These are phyloP conservation scores for Zophobas atratus DNA, from an alignment of 1,140 invertebrate species.

Conservation along the genomic window DNA sequence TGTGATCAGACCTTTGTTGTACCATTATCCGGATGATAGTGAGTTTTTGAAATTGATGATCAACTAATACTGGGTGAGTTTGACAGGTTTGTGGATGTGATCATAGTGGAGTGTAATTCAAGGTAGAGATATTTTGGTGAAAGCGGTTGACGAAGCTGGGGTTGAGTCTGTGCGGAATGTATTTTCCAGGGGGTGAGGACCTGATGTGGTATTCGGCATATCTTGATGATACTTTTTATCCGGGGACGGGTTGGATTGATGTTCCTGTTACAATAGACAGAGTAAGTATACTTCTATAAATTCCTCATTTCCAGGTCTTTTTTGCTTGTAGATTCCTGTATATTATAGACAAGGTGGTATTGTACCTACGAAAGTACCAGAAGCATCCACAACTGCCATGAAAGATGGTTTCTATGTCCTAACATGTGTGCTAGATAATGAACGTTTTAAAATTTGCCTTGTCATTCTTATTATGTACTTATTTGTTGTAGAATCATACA, in stretches of 20 bases:
- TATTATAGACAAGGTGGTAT: constrained; percentile 18
- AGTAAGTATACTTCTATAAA: background rate
- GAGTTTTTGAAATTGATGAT: constrained; percentile 86
- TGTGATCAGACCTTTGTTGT: constrained; percentile 91
- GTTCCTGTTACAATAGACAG: constrained; percentile 16
- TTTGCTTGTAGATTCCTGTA: constrained; percentile 15
- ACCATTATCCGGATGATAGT: constrained; percentile 88
- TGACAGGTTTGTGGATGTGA: background rate
- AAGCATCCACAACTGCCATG: constrained; percentile 89
- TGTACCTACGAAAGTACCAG: constrained; percentile 71
- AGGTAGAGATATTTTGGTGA: constrained; percentile 85
- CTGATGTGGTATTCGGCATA: constrained; percentile 92
- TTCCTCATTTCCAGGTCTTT: background rate
- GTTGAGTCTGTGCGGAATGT: constrained; percentile 84
- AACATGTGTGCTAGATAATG: constrained; percentile 78
- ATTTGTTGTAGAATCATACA: constrained; percentile 3
- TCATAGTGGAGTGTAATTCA: constrained; percentile 69
- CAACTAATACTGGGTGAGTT: constrained; percentile 77
- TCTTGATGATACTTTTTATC: constrained; percentile 70
- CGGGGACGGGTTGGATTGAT: constrained; percentile 13
- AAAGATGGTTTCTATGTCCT: constrained; percentile 93
- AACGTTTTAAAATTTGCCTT: background rate
- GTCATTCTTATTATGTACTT: background rate
- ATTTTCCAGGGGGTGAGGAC: constrained; percentile 85
- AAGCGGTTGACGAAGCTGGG: constrained; percentile 87